Evolutionary conservation across 2,888 invertebrate genomes (phyloP).

Genomic region (Ceraclea dissimilis): DNA sequence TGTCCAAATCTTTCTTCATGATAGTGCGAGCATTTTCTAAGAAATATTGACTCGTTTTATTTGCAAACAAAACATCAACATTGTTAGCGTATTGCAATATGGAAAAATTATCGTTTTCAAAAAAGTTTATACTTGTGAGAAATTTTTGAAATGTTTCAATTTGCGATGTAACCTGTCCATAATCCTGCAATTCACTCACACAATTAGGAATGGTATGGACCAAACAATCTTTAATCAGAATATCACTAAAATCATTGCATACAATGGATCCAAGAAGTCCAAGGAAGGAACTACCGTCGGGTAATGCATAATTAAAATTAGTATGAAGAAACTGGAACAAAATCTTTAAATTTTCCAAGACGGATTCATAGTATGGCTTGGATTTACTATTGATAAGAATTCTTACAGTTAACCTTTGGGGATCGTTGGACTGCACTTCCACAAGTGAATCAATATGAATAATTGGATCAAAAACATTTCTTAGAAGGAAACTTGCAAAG

Average conservation of each 20-base stretch:
- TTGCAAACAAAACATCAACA: constrained; percentile 67
- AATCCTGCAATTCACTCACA: constrained; percentile 60
- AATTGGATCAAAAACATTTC: constrained; percentile 51
- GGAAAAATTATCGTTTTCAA: constrained; percentile 48
- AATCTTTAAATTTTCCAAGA: constrained; percentile 49
- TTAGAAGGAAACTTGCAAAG: constrained; percentile 52
- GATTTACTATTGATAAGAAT: constrained; percentile 38
- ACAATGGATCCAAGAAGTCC: constrained; percentile 49
- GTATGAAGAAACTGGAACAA: constrained; percentile 52
- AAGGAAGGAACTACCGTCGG: constrained; percentile 42
- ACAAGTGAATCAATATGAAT: constrained; percentile 45
- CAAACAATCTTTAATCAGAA: constrained; percentile 66
- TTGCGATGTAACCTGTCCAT: constrained; percentile 53
- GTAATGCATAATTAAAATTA: constrained; percentile 46
- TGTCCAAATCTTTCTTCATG: constrained; percentile 75
- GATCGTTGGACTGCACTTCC: constrained; percentile 35
- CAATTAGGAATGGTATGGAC: constrained; percentile 69
- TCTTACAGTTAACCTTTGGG: constrained; percentile 35
- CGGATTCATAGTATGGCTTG: constrained; percentile 44
- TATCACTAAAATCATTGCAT: constrained; percentile 52
- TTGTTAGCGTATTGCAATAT: constrained; percentile 64
- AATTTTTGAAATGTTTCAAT: constrained; percentile 59
- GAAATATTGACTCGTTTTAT: constrained; percentile 67
- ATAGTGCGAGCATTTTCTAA: constrained; percentile 60
- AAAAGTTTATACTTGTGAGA: constrained; percentile 52